Evolutionary conservation across 92 coral and sea anemone genomes (phyloP).

Genomic region (Metridium senile): DNA sequence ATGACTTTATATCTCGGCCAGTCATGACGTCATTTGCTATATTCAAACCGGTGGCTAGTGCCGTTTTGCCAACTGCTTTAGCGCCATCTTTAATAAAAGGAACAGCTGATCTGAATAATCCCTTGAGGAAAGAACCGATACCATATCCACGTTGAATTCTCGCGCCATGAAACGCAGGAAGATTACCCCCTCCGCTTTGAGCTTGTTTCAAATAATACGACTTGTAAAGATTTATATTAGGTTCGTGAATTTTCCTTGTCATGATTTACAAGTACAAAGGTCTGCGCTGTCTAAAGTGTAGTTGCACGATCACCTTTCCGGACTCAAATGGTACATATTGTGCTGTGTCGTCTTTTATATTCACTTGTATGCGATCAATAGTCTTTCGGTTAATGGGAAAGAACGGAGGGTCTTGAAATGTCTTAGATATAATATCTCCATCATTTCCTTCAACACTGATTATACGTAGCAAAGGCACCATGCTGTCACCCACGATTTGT

Average conservation of each 20-base stretch:
- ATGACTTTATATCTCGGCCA: conserved; percentile 24
- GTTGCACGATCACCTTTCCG: conserved; percentile 47
- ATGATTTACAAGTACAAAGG: conserved; percentile 29
- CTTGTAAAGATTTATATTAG: conserved; percentile 23
- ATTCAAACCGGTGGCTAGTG: conserved; percentile 20
- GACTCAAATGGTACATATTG: conserved; percentile 47
- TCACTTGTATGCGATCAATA: conserved; percentile 28
- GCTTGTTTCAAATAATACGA: conserved; percentile 19
- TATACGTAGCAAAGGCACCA: conserved; percentile 46
- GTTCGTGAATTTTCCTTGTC: conserved; percentile 1
- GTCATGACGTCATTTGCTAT: conserved; percentile 37
- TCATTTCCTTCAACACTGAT: conserved; percentile 40
- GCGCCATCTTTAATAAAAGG: conserved; percentile 46
- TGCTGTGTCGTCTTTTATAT: conserved; percentile 39
- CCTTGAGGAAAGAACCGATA: conserved; percentile 42
- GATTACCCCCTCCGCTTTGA: conserved; percentile 3
- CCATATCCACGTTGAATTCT: conserved; percentile 50
- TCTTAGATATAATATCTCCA: conserved; percentile 40
- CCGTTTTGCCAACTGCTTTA: conserved; percentile 44
- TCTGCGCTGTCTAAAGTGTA: conserved; percentile 40
- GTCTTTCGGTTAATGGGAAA: conserved; percentile 43
- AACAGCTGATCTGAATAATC: conserved; percentile 49
- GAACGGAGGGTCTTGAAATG: conserved; percentile 50
- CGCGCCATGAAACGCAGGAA: conserved; percentile 45
- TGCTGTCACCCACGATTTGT: conserved; percentile 46